Conservation (phyloP, 1,140 invertebrate genomes). For the Aphelinus atriplicis region DNA sequence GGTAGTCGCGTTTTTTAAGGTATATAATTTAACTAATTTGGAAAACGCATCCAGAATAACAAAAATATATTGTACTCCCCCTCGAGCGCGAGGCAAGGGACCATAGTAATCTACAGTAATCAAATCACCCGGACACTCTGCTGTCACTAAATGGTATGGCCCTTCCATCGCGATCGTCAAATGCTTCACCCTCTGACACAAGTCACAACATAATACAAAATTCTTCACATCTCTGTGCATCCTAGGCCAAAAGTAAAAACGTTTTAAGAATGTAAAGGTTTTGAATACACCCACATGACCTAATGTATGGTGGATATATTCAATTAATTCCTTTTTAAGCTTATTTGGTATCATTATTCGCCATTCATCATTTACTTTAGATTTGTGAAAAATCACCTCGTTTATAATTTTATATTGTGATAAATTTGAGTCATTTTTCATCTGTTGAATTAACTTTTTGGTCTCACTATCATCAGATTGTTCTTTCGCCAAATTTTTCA, state of each 20-base stretch:
- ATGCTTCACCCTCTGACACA: neutral
- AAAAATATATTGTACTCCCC: constrained; percentile 18
- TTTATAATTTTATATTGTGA: neutral
- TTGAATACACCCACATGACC: neutral
- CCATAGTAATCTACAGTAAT: constrained; percentile 23
- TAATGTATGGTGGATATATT: neutral
- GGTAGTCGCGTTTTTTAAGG: constrained; percentile 17
- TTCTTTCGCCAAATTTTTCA: neutral
- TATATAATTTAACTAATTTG: constrained; percentile 12
- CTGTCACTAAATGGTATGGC: neutral
- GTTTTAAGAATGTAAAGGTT: too few species aligned
- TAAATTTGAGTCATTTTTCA: neutral
- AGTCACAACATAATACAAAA: neutral
- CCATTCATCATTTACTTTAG: neutral
- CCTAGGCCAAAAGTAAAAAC: too few species aligned
- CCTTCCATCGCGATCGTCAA: neutral
- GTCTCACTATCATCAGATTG: neutral
- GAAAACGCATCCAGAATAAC: constrained; percentile 12
- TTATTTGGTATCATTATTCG: neutral
- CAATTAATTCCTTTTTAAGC: neutral
- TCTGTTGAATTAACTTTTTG: neutral
- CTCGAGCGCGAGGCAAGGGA: constrained; percentile 1
- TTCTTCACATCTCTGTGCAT: too few species aligned
- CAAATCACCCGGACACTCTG: neutral
- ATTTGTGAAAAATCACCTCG: neutral